Conservation (phyloP, 1,140 invertebrate genomes). For the Sipha flava region DNA sequence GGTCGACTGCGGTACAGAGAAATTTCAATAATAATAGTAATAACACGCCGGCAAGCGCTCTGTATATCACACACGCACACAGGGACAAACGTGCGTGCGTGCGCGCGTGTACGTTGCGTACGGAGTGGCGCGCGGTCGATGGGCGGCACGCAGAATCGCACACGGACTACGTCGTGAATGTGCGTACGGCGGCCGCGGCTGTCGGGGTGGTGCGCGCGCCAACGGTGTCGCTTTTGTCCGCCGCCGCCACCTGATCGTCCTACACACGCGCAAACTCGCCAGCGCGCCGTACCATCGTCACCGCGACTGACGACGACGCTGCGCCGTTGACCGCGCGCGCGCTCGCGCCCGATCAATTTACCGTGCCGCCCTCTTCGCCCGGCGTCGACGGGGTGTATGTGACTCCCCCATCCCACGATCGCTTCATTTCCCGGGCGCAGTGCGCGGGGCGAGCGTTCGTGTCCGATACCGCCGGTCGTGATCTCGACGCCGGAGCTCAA, state of each 20-base stretch:
- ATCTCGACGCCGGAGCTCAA: no score
- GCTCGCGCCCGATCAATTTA: neutral
- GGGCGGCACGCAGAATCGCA: neutral
- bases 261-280: slow-evolving; percentile 6
- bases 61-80: neutral
- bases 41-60: neutral
- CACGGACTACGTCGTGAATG: no score
- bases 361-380: no score
- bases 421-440: no score
- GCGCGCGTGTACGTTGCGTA: neutral
- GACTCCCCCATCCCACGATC: no score
- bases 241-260: neutral
- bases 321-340: neutral
- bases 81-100: neutral
- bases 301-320: neutral
- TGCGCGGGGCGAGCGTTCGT: no score
- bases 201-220: neutral
- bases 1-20: no score
- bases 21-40: no score
- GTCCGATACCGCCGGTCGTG: no score
- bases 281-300: neutral
- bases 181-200: neutral
- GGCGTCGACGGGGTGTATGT: no score
- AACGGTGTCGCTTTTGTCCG: neutral
- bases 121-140: neutral